These are phyloP conservation scores for Podarcis lilfordi DNA, from an alignment of 2,797 vertebrate genomes.

Conservation along the genomic window DNA sequence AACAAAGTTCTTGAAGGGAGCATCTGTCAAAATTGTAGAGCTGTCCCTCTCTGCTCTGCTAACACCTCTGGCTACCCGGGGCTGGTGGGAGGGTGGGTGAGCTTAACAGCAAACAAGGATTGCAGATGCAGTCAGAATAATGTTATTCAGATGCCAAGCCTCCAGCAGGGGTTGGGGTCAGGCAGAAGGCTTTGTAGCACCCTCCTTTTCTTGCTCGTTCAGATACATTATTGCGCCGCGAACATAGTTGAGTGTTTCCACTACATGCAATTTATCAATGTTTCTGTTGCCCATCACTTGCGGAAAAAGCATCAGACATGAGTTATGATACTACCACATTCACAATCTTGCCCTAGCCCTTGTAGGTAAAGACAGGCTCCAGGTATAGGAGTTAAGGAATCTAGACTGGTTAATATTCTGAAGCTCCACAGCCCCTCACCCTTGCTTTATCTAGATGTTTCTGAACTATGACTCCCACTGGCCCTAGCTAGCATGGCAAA, in stretches of 20 bases:
- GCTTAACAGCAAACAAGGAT: neutral
- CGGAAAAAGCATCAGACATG: slow-evolving; percentile 43
- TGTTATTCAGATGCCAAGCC: slow-evolving; percentile 49
- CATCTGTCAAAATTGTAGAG: slow-evolving; percentile 70
- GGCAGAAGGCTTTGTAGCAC: slow-evolving; percentile 47
- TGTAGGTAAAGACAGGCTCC: slow-evolving; percentile 34
- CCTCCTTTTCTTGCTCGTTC: slow-evolving; percentile 60
- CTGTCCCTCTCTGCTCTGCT: slow-evolving; percentile 61
- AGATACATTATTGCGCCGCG: slow-evolving; percentile 64
- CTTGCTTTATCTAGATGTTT: neutral
- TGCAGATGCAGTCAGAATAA: slow-evolving; percentile 70
- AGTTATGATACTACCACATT: neutral
- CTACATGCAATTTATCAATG: slow-evolving; percentile 71
- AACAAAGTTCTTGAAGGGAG: slow-evolving; percentile 73
- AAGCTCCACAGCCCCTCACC: neutral
- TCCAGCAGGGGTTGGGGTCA: slow-evolving; percentile 69
- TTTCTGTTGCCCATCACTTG: slow-evolving; percentile 71
- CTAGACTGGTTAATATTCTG: neutral
- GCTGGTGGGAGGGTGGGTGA: slow-evolving; percentile 51
- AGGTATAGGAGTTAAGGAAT: neutral
- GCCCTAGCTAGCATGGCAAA: no score
- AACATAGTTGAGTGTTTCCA: slow-evolving; percentile 67
- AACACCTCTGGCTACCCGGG: slow-evolving; percentile 59
- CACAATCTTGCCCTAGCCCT: slow-evolving; percentile 58
- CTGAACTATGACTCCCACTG: no score